Conservation (phyloP, 2,797 vertebrate species). For the Gambelia wislizenii region DNA sequence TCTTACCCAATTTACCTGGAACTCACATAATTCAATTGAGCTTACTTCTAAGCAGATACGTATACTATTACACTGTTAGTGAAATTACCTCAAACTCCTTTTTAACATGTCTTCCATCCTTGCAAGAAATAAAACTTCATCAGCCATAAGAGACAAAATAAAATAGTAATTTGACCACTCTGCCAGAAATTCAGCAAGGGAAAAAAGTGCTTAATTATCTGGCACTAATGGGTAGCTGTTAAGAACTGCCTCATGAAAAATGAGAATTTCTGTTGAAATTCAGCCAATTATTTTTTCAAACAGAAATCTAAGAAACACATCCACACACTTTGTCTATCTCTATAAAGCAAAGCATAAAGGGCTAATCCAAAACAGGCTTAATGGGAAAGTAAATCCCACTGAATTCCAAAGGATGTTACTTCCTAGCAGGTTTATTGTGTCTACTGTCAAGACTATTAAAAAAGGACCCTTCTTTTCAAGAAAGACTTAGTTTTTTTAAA, state of each 20-base stretch:
- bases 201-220: background rate
- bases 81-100: slow-evolving; percentile 22
- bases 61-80: background rate
- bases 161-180: slow-evolving; percentile 14
- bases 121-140: slow-evolving; percentile 2
- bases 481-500: background rate
- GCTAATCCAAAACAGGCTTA: background rate
- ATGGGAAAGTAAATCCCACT: background rate
- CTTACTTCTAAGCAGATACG: too few relatives aligned
- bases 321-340: background rate
- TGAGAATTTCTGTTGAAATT: background rate
- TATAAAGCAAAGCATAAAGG: background rate
- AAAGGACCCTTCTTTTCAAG: background rate
- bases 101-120: background rate
- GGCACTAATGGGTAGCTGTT: slow-evolving; percentile 9
- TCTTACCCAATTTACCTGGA: background rate
- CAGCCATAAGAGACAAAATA: background rate
- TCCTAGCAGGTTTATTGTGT: slow-evolving; percentile 16
- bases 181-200: background rate
- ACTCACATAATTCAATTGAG: too few relatives aligned
- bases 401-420: slow-evolving; percentile 23
- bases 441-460: background rate
- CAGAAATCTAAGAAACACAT: background rate
- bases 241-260: background rate
- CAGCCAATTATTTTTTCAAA: background rate